Evolutionary conservation across 2,797 vertebrate species (phyloP).

Genomic region (Prionace glauca): DNA sequence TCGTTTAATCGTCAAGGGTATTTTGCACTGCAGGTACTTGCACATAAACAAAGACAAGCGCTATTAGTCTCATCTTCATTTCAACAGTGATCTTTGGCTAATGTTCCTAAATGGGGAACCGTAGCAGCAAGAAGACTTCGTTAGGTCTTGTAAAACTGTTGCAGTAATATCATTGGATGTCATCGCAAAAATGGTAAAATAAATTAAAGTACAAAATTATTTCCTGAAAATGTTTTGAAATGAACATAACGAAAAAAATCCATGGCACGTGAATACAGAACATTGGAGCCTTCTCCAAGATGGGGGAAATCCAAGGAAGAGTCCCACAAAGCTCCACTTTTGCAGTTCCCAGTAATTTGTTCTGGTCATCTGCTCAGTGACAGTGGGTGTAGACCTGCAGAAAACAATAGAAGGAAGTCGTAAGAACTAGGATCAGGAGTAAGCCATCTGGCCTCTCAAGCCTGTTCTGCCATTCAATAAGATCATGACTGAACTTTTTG

Average conservation of each 20-base stretch:
- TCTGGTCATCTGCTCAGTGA: neutral
- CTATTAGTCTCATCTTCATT: neutral
- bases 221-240: neutral
- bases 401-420: neutral
- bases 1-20: no score
- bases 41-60: neutral
- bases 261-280: neutral
- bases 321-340: neutral
- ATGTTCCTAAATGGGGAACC: neutral
- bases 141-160: neutral
- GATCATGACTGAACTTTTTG: no score
- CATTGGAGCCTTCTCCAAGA: neutral
- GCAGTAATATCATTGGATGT: neutral
- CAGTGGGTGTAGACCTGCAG: neutral
- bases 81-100: neutral
- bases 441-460: no score
- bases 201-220: neutral
- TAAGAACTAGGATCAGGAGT: no score
- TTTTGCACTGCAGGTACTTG: neutral
- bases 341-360: neutral
- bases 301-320: neutral
- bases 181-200: neutral
- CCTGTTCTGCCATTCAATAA: no score
- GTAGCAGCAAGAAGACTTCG: neutral
- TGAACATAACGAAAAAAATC: neutral